Conservation (phyloP, 2,113 vertebrate species). For the Burhinus bistriatus region DNA sequence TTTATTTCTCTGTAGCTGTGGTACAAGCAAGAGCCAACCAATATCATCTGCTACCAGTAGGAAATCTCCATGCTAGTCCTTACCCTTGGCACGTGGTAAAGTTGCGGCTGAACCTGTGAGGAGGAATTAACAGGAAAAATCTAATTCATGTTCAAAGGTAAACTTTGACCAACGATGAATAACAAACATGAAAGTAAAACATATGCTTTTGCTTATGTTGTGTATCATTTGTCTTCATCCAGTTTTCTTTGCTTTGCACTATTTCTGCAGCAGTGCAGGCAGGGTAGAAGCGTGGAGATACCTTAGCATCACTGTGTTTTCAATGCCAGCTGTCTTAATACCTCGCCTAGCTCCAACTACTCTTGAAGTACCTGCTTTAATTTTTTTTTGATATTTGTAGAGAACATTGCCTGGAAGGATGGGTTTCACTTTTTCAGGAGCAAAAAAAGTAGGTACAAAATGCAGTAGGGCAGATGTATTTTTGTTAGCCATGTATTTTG, state of each 20-base stretch:
- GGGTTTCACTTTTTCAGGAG: not conserved
- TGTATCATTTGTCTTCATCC: not conserved
- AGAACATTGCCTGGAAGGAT: not conserved
- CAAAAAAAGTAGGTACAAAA: not conserved
- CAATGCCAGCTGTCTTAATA: not conserved
- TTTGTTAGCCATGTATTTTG: not conserved
- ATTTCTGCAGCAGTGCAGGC: not conserved
- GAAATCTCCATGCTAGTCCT: not conserved
- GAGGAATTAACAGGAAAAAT: not conserved
- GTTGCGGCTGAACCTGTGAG: not conserved
- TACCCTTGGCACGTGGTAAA: not conserved
- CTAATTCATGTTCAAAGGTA: constrained; percentile 22
- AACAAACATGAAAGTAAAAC: too few species aligned
- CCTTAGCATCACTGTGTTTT: not conserved
- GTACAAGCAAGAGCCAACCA: not conserved
- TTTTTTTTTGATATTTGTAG: not conserved
- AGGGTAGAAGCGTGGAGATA: not conserved
- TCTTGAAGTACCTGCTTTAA: not conserved
- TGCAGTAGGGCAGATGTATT: not conserved
- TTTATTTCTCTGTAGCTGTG: constrained; percentile 26
- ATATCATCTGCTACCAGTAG: not conserved
- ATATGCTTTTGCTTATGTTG: not conserved
- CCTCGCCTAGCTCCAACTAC: not conserved
- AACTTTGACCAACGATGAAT: not conserved
- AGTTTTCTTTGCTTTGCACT: not conserved